These are phyloP conservation scores for Muntiacus reevesi DNA, from an alignment of 2,113 vertebrate genomes.

Conservation along the genomic window DNA sequence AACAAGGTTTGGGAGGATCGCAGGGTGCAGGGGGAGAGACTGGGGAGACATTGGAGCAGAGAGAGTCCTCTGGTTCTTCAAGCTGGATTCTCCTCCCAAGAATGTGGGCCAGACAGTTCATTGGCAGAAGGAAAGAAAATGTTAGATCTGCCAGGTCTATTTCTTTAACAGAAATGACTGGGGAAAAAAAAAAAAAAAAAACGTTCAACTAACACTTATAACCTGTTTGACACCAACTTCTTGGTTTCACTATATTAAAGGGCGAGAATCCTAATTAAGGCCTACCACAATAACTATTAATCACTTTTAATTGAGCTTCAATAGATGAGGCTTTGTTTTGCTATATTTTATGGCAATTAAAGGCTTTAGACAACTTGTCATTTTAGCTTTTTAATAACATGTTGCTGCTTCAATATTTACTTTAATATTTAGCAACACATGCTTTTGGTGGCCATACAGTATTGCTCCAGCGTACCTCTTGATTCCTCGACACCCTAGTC, in stretches of 20 bases:
- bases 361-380: constrained; percentile 22
- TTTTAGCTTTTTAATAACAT: constrained; percentile 29
- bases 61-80: background rate
- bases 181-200: background rate
- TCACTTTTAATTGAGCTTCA: constrained; percentile 64
- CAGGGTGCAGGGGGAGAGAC: accelerated
- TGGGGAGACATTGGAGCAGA: background rate
- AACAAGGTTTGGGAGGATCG: background rate
- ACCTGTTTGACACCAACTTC: constrained; percentile 38
- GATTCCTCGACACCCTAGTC: background rate
- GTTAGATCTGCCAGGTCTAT: background rate
- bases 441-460: background rate
- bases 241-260: constrained; percentile 38
- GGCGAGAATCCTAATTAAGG: constrained; percentile 29
- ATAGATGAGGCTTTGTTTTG: background rate
- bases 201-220: background rate
- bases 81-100: background rate
- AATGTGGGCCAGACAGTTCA: background rate
- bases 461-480: background rate
- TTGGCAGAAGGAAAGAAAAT: background rate
- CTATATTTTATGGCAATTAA: constrained; percentile 47
- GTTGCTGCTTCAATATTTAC: constrained; percentile 53
- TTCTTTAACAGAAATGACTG: background rate
- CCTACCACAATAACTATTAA: background rate
- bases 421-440: constrained; percentile 55